Evolutionary conservation across 2,797 vertebrate species (phyloP).

Genomic region (Cryptoblepharus egeriae): DNA sequence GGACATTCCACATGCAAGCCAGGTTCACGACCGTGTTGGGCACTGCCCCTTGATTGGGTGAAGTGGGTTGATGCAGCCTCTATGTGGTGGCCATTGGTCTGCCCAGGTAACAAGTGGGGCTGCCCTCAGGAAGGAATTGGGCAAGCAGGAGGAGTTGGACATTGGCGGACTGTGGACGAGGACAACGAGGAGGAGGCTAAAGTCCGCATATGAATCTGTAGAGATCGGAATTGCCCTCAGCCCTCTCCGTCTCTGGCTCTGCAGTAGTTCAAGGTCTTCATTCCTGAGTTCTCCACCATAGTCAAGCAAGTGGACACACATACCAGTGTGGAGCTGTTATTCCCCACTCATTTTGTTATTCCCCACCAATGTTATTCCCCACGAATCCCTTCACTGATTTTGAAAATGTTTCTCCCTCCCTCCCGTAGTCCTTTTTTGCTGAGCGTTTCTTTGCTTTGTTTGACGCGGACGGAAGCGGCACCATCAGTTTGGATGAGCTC

Average conservation of each 20-base stretch:
- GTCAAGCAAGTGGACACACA: background rate
- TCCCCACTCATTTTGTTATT: background rate
- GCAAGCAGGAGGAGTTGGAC: background rate
- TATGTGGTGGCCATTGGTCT: too few relatives aligned
- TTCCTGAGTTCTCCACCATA: background rate
- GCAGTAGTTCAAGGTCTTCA: background rate
- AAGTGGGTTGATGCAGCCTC: too few relatives aligned
- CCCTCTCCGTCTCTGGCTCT: background rate
- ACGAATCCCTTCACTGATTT: fast-evolving
- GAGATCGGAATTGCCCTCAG: background rate
- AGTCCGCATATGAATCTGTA: too few relatives aligned
- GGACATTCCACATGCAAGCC: background rate
- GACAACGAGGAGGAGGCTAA: too few relatives aligned
- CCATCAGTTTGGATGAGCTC: conserved; percentile 88
- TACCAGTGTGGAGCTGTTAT: background rate
- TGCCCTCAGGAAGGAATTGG: background rate
- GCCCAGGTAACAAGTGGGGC: background rate
- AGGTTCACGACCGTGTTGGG: background rate
- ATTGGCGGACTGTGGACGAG: background rate
- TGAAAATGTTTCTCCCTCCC: background rate
- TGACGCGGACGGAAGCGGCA: conserved; percentile 84
- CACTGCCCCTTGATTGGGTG: background rate
- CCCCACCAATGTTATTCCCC: background rate
- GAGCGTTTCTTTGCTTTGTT: conserved; percentile 90
- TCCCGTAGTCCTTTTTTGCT: conserved; percentile 84